Percentiles rank a stretch among this genome's conserved stretches.
Evolutionary conservation across 37 sponge, comb jelly and placozoan species (phyloP).

Genomic region (Spongilla lacustris): DNA sequence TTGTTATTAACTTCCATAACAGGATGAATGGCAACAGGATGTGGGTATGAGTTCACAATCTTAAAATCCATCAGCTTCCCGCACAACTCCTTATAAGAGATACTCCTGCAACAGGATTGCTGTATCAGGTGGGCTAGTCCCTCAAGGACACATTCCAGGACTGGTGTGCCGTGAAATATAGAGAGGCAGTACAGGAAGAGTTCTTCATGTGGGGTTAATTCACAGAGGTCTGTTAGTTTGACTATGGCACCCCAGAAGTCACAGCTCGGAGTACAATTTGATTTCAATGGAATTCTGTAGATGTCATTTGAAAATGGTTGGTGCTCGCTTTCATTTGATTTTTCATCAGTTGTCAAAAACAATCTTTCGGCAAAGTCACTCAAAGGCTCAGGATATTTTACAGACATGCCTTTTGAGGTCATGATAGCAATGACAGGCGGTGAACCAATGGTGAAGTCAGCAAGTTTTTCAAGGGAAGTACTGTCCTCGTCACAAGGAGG

Average conservation of each 20-base stretch:
- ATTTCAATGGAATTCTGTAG: too few species aligned
- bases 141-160: too few species aligned
- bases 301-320: background rate
- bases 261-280: slow-evolving; percentile 4
- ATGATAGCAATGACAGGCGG: slow-evolving; percentile 28
- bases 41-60: too few species aligned
- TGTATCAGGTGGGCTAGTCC: too few species aligned
- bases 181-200: slow-evolving; percentile 28
- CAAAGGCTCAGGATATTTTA: background rate
- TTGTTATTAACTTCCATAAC: too few species aligned
- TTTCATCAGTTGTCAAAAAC: too few species aligned
- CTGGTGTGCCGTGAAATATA: slow-evolving; percentile 14
- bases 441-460: slow-evolving; percentile 42
- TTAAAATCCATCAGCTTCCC: too few species aligned
- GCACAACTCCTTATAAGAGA: too few species aligned
- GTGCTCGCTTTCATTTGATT: too few species aligned
- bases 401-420: background rate
- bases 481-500: slow-evolving; percentile 26
- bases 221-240: slow-evolving; percentile 18
- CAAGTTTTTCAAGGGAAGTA: slow-evolving; percentile 22
- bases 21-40: too few species aligned
- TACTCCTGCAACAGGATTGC: too few species aligned
- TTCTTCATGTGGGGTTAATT: slow-evolving; percentile 3
- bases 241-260: slow-evolving; percentile 48
- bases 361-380: background rate